Conservation (phyloP, 2,113 vertebrate species). For the Chionis minor region DNA sequence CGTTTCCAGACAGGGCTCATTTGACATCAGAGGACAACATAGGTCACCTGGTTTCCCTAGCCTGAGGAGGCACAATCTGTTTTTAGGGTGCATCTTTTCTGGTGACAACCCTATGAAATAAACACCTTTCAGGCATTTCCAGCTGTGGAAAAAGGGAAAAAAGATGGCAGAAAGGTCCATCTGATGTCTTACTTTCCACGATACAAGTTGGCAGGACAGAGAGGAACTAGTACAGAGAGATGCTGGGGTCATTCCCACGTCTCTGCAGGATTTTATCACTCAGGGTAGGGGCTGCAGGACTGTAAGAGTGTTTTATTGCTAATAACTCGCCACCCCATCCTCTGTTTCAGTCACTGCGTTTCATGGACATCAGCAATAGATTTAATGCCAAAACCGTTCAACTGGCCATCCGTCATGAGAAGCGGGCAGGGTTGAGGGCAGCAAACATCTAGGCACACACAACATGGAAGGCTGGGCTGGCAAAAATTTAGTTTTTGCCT, state of each 20-base stretch:
- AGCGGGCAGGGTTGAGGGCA: background rate
- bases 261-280: background rate
- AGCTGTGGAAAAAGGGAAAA: background rate
- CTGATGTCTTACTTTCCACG: background rate
- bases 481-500: background rate
- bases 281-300: background rate
- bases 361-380: background rate
- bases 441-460: background rate
- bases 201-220: background rate
- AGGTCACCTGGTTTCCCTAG: fast-evolving
- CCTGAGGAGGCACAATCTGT: background rate
- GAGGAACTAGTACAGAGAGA: background rate
- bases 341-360: background rate
- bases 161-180: background rate
- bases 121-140: background rate
- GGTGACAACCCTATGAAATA: background rate
- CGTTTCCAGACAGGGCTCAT: background rate
- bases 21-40: background rate
- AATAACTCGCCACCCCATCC: background rate
- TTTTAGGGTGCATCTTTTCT: background rate
- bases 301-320: background rate
- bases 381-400: background rate
- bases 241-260: fast-evolving
- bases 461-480: background rate
- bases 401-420: background rate